phyloP scores from a whole-genome alignment of 2,797 vertebrate species.

The Urophycis tenuis region DNA sequence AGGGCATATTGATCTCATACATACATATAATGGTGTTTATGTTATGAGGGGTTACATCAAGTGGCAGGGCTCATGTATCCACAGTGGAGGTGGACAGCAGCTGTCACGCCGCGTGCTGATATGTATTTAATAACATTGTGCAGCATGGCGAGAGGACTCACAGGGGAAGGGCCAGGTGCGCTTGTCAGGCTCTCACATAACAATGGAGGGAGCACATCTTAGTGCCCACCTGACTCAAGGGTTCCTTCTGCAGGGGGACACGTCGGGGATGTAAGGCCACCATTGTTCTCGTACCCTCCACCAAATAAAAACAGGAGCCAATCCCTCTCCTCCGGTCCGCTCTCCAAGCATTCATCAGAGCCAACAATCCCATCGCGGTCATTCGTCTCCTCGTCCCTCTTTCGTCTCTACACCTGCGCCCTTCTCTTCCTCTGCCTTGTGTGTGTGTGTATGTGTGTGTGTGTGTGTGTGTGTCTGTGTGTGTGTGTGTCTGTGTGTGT shows the following conservation, averaged over 20 bases:
- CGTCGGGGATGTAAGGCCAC: slow-evolving; percentile 42
- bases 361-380: slow-evolving; percentile 29
- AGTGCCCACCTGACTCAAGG: slow-evolving; percentile 50
- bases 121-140: not conserved
- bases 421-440: slow-evolving; percentile 10
- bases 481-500: slow-evolving; percentile 13
- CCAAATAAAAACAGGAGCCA: slow-evolving; percentile 44
- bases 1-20: not conserved
- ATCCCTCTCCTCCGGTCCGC: slow-evolving; percentile 23
- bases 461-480: slow-evolving; percentile 14
- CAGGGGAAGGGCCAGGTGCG: not conserved
- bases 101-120: not conserved
- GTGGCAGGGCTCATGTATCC: no score
- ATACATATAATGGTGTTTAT: not conserved
- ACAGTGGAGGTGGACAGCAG: not conserved
- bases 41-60: not conserved
- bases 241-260: slow-evolving; percentile 50
- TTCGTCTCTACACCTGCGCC: slow-evolving; percentile 17
- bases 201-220: slow-evolving; percentile 60
- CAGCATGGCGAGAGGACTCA: not conserved
- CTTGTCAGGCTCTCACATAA: slow-evolving; percentile 52
- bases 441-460: slow-evolving; percentile 15
- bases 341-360: slow-evolving; percentile 22
- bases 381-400: slow-evolving; percentile 10
- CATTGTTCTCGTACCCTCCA: slow-evolving; percentile 49